Conservation (phyloP, 1,140 invertebrate species). For the Temnothorax longispinosus region DNA sequence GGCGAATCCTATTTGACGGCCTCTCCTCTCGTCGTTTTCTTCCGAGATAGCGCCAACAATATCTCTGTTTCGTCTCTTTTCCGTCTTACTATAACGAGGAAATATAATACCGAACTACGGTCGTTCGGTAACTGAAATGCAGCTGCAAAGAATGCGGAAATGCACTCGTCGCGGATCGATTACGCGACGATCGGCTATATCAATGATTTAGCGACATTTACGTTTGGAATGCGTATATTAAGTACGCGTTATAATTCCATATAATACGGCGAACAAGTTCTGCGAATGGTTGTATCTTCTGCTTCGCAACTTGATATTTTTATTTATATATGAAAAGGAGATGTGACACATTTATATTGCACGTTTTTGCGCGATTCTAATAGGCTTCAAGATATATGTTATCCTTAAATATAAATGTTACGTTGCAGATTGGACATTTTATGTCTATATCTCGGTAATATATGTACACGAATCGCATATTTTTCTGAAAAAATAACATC, state of each 20-base stretch:
- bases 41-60: conserved; percentile 18
- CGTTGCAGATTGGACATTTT: conserved; percentile 5
- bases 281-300: neutral
- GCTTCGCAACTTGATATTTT: neutral
- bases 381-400: neutral
- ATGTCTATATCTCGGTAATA: neutral
- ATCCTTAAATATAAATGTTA: neutral
- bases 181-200: neutral
- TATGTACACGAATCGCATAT: neutral
- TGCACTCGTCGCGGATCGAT: neutral
- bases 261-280: neutral
- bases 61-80: conserved; percentile 3
- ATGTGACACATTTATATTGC: neutral
- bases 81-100: neutral
- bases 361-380: neutral
- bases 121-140: conserved; percentile 5
- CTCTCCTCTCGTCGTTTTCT: conserved; percentile 6
- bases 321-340: neutral
- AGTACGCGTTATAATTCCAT: neutral
- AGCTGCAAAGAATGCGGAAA: conserved; percentile 15
- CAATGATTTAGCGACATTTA: neutral
- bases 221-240: neutral
- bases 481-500: neutral
- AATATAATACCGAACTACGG: neutral
- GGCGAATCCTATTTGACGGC: neutral